phyloP scores from a whole-genome alignment of 2,113 vertebrate genomes.

The Pseudopodoces humilis region DNA sequence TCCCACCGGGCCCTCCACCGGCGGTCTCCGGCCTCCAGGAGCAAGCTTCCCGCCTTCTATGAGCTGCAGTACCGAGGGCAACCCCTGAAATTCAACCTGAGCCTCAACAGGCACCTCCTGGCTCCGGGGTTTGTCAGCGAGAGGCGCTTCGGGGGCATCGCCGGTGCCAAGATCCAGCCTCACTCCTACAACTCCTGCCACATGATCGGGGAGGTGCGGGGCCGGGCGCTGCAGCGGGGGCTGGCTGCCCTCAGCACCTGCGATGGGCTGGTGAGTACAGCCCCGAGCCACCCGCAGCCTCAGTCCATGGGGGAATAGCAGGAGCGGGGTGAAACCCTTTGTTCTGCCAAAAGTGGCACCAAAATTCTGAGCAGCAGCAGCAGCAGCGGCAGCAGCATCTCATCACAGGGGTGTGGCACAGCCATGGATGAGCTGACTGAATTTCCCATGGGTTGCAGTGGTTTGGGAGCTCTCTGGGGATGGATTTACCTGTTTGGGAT shows the following conservation, averaged over 20 bases:
- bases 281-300: accelerated
- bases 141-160: constrained; percentile 77
- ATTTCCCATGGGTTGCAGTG: background rate
- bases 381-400: background rate
- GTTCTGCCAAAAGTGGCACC: background rate
- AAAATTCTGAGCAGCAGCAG: background rate
- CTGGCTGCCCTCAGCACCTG: constrained; percentile 90
- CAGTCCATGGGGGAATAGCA: accelerated
- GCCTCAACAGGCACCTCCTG: constrained; percentile 83
- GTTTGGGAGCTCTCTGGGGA: background rate
- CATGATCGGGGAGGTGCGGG: constrained; percentile 86
- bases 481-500: background rate
- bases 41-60: constrained; percentile 73
- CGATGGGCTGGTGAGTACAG: constrained; percentile 87
- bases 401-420: accelerated
- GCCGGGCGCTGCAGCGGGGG: constrained; percentile 64
- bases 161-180: constrained; percentile 61
- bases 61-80: constrained; percentile 76
- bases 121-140: constrained; percentile 87
- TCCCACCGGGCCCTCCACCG: constrained; percentile 80
- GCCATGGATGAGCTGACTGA: background rate
- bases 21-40: constrained; percentile 67
- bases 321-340: too few species aligned
- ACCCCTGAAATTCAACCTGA: constrained; percentile 86
- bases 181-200: constrained; percentile 75